Conservation (phyloP, 2,113 vertebrate species). For the Ardeotis arabs region DNA sequence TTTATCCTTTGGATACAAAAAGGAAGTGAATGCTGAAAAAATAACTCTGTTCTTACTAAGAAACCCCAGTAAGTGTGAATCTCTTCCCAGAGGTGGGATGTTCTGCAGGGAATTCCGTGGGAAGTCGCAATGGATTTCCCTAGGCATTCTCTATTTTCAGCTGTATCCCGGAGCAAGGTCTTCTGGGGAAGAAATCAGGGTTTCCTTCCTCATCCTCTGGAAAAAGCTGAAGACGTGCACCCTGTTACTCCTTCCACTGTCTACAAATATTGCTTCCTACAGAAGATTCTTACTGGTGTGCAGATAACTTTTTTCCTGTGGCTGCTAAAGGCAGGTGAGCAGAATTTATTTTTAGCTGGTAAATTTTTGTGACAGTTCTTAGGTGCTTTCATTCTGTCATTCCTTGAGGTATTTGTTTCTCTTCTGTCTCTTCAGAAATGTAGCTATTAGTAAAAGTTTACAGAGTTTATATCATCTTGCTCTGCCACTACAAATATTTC, state of each 20-base stretch:
- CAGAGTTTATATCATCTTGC: neutral
- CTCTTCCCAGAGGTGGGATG: neutral
- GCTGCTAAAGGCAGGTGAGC: neutral
- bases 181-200: neutral
- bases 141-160: neutral
- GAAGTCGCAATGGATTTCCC: neutral
- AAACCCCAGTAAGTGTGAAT: neutral
- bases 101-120: neutral
- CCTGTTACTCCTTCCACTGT: neutral
- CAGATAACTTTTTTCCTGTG: neutral
- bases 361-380: neutral
- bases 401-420: neutral
- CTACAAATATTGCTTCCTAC: neutral
- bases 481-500: neutral
- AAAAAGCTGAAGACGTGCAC: neutral
- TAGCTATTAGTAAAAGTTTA: neutral
- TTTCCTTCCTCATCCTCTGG: neutral
- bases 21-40: neutral
- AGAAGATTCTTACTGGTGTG: neutral
- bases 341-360: neutral
- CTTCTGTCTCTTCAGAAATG: neutral
- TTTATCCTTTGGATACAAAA: neutral
- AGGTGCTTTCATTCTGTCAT: neutral
- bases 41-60: neutral
- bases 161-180: neutral